phyloP scores from a whole-genome alignment of 2,888 invertebrate species.

The Melanostoma mellinum region DNA sequence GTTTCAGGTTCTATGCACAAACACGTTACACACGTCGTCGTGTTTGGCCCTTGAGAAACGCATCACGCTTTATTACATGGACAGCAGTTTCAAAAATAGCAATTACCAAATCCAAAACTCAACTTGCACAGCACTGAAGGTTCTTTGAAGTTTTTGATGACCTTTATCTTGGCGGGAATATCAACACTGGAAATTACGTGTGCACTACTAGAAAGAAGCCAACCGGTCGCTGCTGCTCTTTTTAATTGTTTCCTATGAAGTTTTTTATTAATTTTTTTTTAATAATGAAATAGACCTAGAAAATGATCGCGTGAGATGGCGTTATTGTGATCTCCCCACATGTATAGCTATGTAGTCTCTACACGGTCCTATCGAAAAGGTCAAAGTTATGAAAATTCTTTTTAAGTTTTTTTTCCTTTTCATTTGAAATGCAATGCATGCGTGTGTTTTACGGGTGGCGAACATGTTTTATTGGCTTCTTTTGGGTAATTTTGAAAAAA shows the following conservation, averaged over 20 bases:
- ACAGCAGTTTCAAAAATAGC: conserved; percentile 62
- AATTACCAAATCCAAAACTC: conserved; percentile 40
- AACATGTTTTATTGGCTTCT: conserved; percentile 63
- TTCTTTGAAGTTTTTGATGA: conserved; percentile 43
- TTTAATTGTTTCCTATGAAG: conserved; percentile 65
- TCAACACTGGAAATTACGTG: conserved; percentile 7
- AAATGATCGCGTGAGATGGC: conserved; percentile 60
- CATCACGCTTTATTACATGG: conserved; percentile 47
- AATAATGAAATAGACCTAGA: background rate
- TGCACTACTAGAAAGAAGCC: background rate
- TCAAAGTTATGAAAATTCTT: conserved; percentile 61
- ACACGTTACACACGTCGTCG: background rate
- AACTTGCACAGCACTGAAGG: conserved; percentile 28
- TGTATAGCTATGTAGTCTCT: background rate
- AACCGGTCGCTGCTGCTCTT: conserved; percentile 14
- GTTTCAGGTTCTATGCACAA: background rate
- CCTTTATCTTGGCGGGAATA: conserved; percentile 50
- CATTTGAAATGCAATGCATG: conserved; percentile 35
- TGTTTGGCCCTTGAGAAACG: conserved; percentile 46
- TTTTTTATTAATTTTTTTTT: background rate
- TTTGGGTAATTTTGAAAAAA: conserved; percentile 10
- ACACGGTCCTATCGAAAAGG: conserved; percentile 21
- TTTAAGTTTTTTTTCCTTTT: conserved; percentile 15
- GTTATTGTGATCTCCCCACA: conserved; percentile 21
- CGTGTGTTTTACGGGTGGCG: conserved; percentile 60